Base-by-base conservation (phyloP, 2,888 invertebrate species). In the Eremobia ochroleuca region DNA sequence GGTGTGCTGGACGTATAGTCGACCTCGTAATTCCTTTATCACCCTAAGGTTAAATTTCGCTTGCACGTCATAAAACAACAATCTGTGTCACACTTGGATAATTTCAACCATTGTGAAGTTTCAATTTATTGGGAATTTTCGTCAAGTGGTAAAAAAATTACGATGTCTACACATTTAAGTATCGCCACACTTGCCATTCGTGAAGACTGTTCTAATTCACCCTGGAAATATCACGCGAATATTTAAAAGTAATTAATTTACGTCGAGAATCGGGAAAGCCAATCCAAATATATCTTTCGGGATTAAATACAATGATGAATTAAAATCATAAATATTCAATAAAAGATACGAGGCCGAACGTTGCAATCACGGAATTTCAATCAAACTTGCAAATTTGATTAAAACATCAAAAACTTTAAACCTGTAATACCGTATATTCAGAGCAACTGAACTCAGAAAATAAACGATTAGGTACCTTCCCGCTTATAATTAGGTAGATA, bases 271-370 rank as follows among this genome's bases (percentile, higher is more conserved):
- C 11, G 34, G 34, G 0, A 68, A 52, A 52, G 18, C 55, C 34
- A 55, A 55, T 68, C 2, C 52, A 37, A 68, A 55, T 68, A 37
- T n/a, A 37, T 68, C 11, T n/a, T 37, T 55, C n/a, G 55, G 34
- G 0, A 37, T 37, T 37, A 34, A 34, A 55, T 55, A 68, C n/a
- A 37, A 52, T 68, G n/a, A 37, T 37, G 55, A 68, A 55, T 37
- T 37, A 68, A 68, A 68, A n/a, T 55, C 34, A 68, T 55, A 11
- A 55, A 68, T 52, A 55, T 68, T 68, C 55, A 68, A 37, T 37
- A 55, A 34, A 67, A 68, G 66, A 55, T 55, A 55, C 55, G n/a
- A 34, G 11, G 6, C 5, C 18, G 52, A 18, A 21, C 55, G 18
- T 68, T 55, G 34, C 34, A 68, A 68, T 68, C 52, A 55, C n/a